Base-by-base conservation (phyloP, 1,140 invertebrate species). In the Rhizoglyphus robini region DNA sequence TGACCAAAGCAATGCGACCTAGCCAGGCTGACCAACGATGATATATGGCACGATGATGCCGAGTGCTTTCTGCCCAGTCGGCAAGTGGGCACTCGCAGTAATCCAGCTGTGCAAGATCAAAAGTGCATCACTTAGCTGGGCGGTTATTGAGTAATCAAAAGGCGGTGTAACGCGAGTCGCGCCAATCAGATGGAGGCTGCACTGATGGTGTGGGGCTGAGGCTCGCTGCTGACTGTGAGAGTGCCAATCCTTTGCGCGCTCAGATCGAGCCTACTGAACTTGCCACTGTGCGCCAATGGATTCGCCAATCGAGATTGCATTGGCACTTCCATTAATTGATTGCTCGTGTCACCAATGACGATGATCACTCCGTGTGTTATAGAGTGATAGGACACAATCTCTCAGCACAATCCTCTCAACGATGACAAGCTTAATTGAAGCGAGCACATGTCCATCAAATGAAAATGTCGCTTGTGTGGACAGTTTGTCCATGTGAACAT, bases 121-220 rank as follows among this genome's bases (percentile, higher is more conserved):
- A 46, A 54, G 51, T 54, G 51, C 51, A 54, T 54, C 51, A 54
- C 51, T 54, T 54, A 5, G 51, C 8, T 8, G 51, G 51, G 51
- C 51, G 51, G 51, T 54, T 54, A 20, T 54, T 54, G 51, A 8
- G 51, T 54, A 54, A 54, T 54, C 8, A 20, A 54, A 54, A 54
- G 63, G 54, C 62, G 38, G 20, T 11, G 62, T 63, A n/a, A 23
- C 8, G 18, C n/a, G 5, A 59, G 49, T 61, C 20, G 62, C 62
- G 23, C 41, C 62, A 61, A 61, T 34, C 38, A 61, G 36, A 41
- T 41, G 8, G 36, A 41, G 36, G 8, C 36, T 11, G 18, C 8
- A 58, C 27, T 11, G 8, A 59, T 32, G 23, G 60, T 58, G 60
- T 20, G 29, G 11, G 18, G 60, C 60, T 18, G 11, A 15, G 11